These are phyloP conservation scores for Orthosia incerta DNA, from an alignment of 2,888 invertebrate genomes.

Conservation along the genomic window DNA sequence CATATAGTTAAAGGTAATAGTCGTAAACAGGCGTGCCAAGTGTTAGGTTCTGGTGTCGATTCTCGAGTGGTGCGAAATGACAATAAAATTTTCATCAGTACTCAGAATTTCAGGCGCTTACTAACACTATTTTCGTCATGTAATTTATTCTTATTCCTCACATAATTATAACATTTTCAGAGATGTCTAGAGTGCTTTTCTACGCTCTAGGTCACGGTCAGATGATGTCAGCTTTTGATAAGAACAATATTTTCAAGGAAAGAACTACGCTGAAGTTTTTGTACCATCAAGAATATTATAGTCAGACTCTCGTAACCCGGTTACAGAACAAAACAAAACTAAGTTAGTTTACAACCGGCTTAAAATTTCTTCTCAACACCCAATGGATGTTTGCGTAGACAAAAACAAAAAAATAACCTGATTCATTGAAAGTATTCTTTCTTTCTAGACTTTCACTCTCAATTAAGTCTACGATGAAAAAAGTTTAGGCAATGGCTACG, in stretches of 20 bases:
- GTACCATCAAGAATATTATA: too few species aligned
- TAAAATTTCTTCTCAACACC: conserved; percentile 7
- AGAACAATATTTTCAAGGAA: neutral
- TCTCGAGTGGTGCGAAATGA: neutral
- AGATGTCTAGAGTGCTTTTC: conserved; percentile 2
- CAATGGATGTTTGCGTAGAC: neutral
- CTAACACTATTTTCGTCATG: neutral
- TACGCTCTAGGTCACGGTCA: neutral
- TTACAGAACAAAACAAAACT: too few species aligned
- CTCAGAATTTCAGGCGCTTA: neutral
- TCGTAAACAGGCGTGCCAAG: neutral
- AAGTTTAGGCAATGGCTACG: conserved; percentile 23
- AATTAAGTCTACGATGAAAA: conserved; percentile 12
- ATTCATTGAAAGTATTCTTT: conserved; percentile 28
- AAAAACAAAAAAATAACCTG: conserved; percentile 23
- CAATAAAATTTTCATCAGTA: neutral
- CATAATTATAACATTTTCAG: neutral
- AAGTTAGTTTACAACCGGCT: too few species aligned
- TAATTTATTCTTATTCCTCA: neutral
- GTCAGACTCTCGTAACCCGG: too few species aligned
- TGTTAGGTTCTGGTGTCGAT: neutral
- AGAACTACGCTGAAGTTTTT: too few species aligned
- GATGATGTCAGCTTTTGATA: neutral
- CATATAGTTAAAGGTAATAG: neutral
- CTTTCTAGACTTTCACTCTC: conserved; percentile 51